These are phyloP conservation scores for Dipodomys merriami DNA, from an alignment of 2,113 vertebrate genomes.

Conservation along the genomic window DNA sequence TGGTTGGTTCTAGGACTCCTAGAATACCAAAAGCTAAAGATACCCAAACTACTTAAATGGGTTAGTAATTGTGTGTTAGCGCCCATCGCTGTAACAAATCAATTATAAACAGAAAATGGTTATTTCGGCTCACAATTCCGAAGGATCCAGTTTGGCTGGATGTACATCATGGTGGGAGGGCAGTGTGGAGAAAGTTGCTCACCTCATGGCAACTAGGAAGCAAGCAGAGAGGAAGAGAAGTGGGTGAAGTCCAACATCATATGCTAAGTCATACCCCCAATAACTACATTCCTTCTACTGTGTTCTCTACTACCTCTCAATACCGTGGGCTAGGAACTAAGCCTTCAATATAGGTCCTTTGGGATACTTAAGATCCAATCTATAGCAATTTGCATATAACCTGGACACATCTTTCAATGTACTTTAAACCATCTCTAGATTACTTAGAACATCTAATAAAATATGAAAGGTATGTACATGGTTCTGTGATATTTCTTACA, in stretches of 20 bases:
- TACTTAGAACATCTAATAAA: not conserved
- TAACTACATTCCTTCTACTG: not conserved
- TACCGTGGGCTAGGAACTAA: not conserved
- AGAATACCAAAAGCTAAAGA: not conserved
- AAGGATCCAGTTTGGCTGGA: not conserved
- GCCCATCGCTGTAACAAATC: not conserved
- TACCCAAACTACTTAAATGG: not conserved
- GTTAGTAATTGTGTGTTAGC: not conserved
- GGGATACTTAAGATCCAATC: not conserved
- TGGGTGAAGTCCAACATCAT: not conserved
- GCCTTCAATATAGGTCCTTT: not conserved
- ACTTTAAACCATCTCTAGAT: not conserved
- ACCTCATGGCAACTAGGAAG: not conserved
- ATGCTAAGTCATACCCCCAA: not conserved
- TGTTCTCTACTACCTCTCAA: not conserved
- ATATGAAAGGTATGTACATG: not conserved
- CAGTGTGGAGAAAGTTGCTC: not conserved
- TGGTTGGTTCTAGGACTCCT: not conserved
- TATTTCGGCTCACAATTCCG: not conserved
- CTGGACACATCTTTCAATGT: not conserved
- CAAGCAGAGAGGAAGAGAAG: not conserved
- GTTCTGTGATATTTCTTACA: not conserved
- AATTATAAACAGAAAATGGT: not conserved
- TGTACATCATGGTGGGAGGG: not conserved
- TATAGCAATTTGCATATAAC: not conserved